A percentile compares a stretch with the other conserved stretches of the same genome.
Conservation (phyloP, 1,140 invertebrate species). For the Sipha flava region DNA sequence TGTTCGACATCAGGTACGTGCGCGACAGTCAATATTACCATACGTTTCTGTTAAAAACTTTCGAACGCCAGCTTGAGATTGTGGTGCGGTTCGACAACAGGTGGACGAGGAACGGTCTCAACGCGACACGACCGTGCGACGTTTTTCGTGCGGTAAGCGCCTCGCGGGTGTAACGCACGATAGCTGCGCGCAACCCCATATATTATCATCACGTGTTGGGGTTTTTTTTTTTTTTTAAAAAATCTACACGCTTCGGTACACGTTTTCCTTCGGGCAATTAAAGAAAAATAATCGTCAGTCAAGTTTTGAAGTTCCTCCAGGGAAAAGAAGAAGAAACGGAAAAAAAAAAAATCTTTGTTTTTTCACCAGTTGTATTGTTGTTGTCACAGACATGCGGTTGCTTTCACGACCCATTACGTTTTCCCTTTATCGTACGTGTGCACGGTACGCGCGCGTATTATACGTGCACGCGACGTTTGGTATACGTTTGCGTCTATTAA, state of each 20-base stretch:
- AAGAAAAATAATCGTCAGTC: conserved; percentile 19
- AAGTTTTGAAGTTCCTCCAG: not conserved
- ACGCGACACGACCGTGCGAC: not conserved
- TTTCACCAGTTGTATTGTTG: not conserved
- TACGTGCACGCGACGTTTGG: not conserved
- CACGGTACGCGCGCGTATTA: not conserved
- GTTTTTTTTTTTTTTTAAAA: too few relatives aligned
- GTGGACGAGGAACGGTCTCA: not conserved
- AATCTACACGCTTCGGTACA: not conserved
- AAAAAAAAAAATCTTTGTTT: not conserved
- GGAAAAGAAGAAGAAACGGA: not conserved
- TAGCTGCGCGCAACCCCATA: not conserved
- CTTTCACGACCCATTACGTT: conserved; percentile 16
- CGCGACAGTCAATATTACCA: too few relatives aligned
- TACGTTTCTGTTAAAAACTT: too few relatives aligned
- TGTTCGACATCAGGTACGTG: too few relatives aligned
- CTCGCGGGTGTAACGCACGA: too few relatives aligned
- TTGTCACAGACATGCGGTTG: conserved; percentile 13
- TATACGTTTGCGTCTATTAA: not conserved
- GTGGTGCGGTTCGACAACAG: too few relatives aligned
- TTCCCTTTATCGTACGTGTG: not conserved
- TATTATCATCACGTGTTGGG: not conserved
- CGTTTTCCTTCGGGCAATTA: conserved; percentile 5
- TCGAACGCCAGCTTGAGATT: too few relatives aligned
- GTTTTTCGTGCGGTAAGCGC: not conserved